These are phyloP conservation scores for Cynocephalus volans DNA, from an alignment of 2,113 vertebrate genomes.

Conservation along the genomic window DNA sequence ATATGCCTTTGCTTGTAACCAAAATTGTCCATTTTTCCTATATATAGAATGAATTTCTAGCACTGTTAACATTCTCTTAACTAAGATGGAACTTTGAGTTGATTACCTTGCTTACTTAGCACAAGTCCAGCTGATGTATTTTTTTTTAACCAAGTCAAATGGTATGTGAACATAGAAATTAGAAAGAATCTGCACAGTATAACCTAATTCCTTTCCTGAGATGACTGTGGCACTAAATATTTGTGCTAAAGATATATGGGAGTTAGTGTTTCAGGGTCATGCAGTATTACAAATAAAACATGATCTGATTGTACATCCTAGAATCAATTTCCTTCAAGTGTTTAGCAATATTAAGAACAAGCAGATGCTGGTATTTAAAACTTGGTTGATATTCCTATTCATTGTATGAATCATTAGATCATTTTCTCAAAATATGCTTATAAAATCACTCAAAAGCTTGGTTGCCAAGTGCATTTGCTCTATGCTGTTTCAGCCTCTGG, in stretches of 20 bases:
- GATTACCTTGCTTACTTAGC: background rate
- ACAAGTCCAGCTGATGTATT: background rate
- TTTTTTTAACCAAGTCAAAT: slow-evolving; percentile 45
- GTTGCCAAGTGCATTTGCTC: background rate
- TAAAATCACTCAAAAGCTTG: slow-evolving; percentile 43
- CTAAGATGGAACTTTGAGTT: slow-evolving; percentile 58
- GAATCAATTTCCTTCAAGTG: background rate
- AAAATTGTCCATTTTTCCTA: background rate
- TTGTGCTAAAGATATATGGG: too few species aligned
- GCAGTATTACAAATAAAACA: slow-evolving; percentile 36
- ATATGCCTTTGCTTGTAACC: background rate
- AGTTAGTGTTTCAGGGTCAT: background rate
- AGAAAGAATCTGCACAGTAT: background rate
- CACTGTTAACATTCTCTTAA: slow-evolving; percentile 54
- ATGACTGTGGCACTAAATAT: background rate
- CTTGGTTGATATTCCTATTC: background rate
- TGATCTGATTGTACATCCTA: background rate
- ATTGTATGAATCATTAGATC: background rate
- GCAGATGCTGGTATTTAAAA: slow-evolving; percentile 31
- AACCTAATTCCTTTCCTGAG: background rate
- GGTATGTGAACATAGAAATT: slow-evolving; percentile 56
- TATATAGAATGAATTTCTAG: slow-evolving; percentile 40
- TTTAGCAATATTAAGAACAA: background rate
- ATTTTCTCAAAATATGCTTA: slow-evolving; percentile 53
- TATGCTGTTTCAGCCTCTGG: background rate